Evolutionary conservation across 2,113 vertebrate species (phyloP).

Genomic region (Dryoscopus gambensis): DNA sequence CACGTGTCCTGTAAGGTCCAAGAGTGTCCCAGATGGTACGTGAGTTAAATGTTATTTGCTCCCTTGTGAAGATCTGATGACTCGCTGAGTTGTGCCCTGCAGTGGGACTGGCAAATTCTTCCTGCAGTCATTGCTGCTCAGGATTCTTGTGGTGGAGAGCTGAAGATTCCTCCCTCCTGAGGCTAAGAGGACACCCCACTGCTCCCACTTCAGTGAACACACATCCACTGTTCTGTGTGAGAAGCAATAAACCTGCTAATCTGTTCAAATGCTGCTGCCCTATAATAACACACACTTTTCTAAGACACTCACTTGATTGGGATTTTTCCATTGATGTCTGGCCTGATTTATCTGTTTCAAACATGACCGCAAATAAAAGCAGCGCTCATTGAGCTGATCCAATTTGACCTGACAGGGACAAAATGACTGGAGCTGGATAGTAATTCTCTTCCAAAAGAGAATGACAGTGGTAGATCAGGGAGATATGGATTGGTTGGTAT

Average conservation of each 20-base stretch:
- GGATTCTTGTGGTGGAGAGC: not conserved
- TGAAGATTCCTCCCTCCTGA: not conserved
- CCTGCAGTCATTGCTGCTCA: not conserved
- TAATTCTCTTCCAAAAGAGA: slow-evolving; percentile 25
- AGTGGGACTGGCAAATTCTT: not conserved
- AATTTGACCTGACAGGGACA: slow-evolving; percentile 54
- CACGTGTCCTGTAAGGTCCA: not conserved
- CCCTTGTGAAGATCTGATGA: not conserved
- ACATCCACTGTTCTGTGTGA: not conserved
- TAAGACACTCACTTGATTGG: not conserved
- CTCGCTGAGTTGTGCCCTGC: not conserved
- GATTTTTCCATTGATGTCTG: slow-evolving; percentile 47
- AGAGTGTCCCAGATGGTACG: not conserved
- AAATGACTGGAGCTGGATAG: slow-evolving; percentile 20
- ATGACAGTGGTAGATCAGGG: not conserved
- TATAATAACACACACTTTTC: not conserved
- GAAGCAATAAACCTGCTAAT: not conserved
- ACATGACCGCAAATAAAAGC: slow-evolving; percentile 35
- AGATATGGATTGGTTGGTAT: not conserved
- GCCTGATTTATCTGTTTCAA: slow-evolving; percentile 41
- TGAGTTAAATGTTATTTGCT: not conserved
- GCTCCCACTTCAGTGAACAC: not conserved
- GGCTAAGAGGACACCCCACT: not conserved
- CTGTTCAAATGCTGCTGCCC: not conserved
- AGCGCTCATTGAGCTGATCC: not conserved